phyloP scores from a whole-genome alignment of 2,888 invertebrate genomes.

The Aporophyla lueneburgensis region DNA sequence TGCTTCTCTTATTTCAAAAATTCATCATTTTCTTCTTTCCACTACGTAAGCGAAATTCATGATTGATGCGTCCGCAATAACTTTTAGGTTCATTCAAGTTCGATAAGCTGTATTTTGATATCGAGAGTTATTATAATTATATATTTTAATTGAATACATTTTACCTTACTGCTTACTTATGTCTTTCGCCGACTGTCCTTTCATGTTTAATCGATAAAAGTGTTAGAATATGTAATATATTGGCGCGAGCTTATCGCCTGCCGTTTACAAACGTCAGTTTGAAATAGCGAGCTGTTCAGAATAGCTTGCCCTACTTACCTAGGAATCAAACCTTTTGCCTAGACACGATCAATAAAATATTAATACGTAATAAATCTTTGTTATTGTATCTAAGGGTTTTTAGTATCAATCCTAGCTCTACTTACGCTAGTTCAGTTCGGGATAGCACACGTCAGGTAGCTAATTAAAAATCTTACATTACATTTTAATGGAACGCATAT shows the following conservation, averaged over 20 bases:
- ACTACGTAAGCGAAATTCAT: not conserved
- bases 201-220: slow-evolving; percentile 6
- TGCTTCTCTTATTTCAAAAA: no score
- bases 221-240: not conserved
- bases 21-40: not conserved
- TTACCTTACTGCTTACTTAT: no score
- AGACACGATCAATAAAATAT: slow-evolving; percentile 38
- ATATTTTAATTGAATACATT: no score
- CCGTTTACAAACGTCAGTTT: slow-evolving; percentile 2
- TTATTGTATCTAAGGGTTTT: slow-evolving; percentile 17
- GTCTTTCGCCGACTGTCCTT: not conserved
- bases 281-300: slow-evolving; percentile 16
- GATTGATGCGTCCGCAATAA: not conserved
- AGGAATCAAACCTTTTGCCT: slow-evolving; percentile 21
- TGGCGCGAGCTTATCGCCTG: slow-evolving; percentile 1
- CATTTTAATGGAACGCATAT: not conserved
- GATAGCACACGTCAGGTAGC: slow-evolving; percentile 32
- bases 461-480: slow-evolving; percentile 13
- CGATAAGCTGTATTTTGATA: no score
- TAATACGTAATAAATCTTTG: slow-evolving; percentile 17
- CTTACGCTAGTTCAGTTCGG: not conserved
- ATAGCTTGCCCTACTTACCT: slow-evolving; percentile 30
- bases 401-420: slow-evolving; percentile 21
- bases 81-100: not conserved
- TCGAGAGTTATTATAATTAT: no score